Evolutionary conservation across 2,888 invertebrate species (phyloP).

Genomic region (Spilosoma lubricipeda): DNA sequence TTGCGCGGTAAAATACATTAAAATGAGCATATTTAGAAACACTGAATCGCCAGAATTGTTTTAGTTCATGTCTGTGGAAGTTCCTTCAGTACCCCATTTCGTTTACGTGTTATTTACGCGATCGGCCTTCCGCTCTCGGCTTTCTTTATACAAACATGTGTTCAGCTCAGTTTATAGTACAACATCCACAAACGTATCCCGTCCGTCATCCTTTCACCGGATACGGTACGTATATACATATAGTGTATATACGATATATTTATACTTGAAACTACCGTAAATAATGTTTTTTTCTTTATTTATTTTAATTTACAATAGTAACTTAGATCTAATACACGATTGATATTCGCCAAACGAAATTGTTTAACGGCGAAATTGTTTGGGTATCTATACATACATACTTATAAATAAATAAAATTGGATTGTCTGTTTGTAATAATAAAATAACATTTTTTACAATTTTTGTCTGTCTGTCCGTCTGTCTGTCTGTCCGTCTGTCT

Average conservation of each 20-base stretch:
- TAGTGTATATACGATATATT: constrained; percentile 8
- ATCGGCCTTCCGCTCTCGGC: neutral
- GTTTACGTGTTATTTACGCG: constrained; percentile 17
- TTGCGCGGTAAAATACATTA: neutral
- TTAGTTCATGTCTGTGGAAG: constrained; percentile 10
- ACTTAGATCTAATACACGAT: too few species aligned
- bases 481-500: too few species aligned
- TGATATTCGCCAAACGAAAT: too few species aligned
- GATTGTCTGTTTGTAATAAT: too few species aligned
- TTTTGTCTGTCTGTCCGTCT: too few species aligned
- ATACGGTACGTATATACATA: neutral
- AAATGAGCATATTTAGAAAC: neutral
- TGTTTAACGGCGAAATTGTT: too few species aligned
- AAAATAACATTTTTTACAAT: too few species aligned
- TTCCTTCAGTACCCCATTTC: constrained; percentile 15
- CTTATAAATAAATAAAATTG: too few species aligned
- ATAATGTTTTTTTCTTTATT: neutral
- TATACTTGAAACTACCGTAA: constrained; percentile 2
- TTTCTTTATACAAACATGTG: constrained; percentile 16
- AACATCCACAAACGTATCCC: constrained; percentile 12
- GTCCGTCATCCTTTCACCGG: neutral
- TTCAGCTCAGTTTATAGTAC: constrained; percentile 4
- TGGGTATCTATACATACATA: too few species aligned
- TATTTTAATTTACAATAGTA: neutral
- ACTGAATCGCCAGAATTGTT: neutral